These are phyloP conservation scores for Sitta carolinensis DNA, from an alignment of 2,797 vertebrate genomes.

Conservation along the genomic window DNA sequence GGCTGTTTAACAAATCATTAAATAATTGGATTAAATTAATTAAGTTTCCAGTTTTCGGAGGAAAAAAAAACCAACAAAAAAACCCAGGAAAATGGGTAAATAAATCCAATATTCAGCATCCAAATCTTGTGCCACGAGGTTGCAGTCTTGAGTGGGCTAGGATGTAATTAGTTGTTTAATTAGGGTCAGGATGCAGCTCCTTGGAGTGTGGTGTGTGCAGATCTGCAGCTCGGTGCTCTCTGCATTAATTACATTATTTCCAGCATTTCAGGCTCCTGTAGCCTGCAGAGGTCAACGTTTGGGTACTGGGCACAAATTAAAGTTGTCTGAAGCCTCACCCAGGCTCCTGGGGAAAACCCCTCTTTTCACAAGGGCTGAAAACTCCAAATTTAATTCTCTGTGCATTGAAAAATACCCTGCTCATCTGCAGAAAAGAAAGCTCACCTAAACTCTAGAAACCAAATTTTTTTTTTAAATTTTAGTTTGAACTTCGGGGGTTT, in stretches of 20 bases:
- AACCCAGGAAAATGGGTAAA: neutral
- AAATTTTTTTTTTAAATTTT: neutral
- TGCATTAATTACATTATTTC: constrained; percentile 43
- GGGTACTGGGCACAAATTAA: neutral
- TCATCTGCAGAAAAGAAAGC: accelerated
- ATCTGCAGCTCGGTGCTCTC: constrained; percentile 49
- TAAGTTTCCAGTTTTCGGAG: constrained; percentile 10
- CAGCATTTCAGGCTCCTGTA: neutral
- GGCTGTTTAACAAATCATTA: constrained; percentile 43
- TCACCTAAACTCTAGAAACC: neutral
- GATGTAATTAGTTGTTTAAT: constrained; percentile 61
- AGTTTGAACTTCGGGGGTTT: accelerated
- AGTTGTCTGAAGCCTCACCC: neutral
- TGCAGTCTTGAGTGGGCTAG: neutral
- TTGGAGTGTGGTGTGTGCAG: constrained; percentile 28
- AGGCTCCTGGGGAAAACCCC: neutral
- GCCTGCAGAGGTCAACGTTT: neutral
- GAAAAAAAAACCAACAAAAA: neutral
- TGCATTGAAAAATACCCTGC: neutral
- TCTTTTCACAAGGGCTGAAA: neutral
- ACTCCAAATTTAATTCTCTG: neutral
- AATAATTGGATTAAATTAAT: neutral
- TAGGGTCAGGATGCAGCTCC: constrained; percentile 50
- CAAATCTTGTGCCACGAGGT: neutral
- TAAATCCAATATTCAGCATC: neutral